Evolutionary conservation across 2,113 vertebrate genomes (phyloP).

Genomic region (Spea multiplicata): DNA sequence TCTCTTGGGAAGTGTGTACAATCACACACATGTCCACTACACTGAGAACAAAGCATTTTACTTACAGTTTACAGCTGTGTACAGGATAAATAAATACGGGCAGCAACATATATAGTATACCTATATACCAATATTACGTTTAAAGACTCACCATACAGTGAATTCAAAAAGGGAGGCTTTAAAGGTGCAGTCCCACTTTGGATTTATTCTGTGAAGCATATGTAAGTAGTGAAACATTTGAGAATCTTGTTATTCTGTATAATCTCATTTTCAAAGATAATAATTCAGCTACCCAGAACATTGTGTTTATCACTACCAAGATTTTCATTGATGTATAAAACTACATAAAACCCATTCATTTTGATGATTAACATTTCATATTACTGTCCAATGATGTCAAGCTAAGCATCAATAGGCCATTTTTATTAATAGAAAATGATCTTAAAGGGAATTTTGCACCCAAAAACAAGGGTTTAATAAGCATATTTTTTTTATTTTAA

Average conservation of each 20-base stretch:
- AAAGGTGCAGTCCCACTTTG: conserved; percentile 20
- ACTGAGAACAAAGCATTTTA: conserved; percentile 56
- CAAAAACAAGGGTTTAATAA: too few species aligned
- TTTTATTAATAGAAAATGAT: too few species aligned
- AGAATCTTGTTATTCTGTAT: too few species aligned
- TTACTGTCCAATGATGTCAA: too few species aligned
- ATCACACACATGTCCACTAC: conserved; percentile 49
- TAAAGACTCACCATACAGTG: conserved; percentile 48
- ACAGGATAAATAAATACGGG: conserved; percentile 58
- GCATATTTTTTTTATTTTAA: too few species aligned
- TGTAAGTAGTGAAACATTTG: too few species aligned
- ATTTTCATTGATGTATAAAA: too few species aligned
- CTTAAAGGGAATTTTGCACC: too few species aligned
- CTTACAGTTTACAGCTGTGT: conserved; percentile 59
- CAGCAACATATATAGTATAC: conserved; percentile 58
- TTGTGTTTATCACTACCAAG: background rate
- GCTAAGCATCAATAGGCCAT: too few species aligned
- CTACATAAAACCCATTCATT: too few species aligned
- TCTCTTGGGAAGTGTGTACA: conserved; percentile 48
- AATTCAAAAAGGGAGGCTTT: background rate
- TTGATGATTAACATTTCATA: too few species aligned
- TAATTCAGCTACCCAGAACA: background rate
- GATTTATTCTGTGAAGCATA: conserved; percentile 4
- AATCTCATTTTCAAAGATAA: too few species aligned
- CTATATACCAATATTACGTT: conserved; percentile 57